Evolutionary conservation across 2,113 vertebrate species (phyloP), one percentile per base, ranked within the genome.

Genomic region (Neofelis nebulosa): DNA sequence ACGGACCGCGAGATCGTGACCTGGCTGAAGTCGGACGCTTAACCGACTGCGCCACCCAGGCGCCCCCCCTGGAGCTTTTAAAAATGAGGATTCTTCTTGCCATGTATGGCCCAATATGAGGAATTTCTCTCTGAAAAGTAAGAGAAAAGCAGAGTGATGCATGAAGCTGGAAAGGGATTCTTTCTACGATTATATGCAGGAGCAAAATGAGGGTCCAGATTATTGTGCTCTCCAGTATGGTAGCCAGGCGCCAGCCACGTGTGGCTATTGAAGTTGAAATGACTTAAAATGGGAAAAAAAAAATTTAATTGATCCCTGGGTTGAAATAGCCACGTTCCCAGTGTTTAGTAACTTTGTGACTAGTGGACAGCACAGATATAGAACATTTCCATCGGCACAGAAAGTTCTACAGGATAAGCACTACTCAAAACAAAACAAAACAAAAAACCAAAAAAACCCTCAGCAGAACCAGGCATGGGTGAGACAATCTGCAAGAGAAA

Each of bases 131-230:
- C 50, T n/a, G 52, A 71, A 89, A 31, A 69, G n/a, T 23, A 14
- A 1, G 14, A 55, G 41, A 52, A 50, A 63, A 69, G 66, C 83
- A 27, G 52, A 76, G 57, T 21, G 66, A 68, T 25, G 4, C 41
- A 4, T 25, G 55, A 36, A 19, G 7, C 48, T 36, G 66, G 74
- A 55, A 33, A 41, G 5, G 18, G 19, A 9, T 27, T 66, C 50
- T 52, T 48, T 33, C 33, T 7, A 2, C 0, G 5, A 29, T 36
- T 36, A 16, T 2, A 5, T 0, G 48, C 21, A 36, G 80, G 41
- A 61, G 55, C 19, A 4, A 69, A 36, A 13, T 10, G 7, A 88
- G 19, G 25, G 12, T 33, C 10, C 7, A 7, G 27, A 4, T 29
- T 3, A 21, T 55, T 8, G 2, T 8, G 18, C 27, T 33, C 33